Evolutionary conservation across 2,888 invertebrate species (phyloP).

Genomic region (Drepana falcataria): DNA sequence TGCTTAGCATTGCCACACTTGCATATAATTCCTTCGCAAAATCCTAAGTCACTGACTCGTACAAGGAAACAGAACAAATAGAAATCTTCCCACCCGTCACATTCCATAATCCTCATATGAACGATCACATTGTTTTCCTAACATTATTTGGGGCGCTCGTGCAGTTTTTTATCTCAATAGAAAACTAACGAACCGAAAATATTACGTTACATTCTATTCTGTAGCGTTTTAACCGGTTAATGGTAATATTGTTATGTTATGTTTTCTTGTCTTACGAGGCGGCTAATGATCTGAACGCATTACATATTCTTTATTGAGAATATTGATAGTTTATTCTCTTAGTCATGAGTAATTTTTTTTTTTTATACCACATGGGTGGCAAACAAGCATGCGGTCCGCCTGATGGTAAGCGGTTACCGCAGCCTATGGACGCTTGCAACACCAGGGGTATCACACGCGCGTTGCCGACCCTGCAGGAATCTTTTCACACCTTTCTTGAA

Average conservation of each 20-base stretch:
- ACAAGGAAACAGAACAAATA: neutral
- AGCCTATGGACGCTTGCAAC: too few species aligned
- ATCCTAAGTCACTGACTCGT: neutral
- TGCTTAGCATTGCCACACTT: too few species aligned
- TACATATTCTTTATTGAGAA: too few species aligned
- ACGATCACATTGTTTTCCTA: constrained; percentile 26
- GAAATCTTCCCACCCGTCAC: neutral
- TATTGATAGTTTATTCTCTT: too few species aligned
- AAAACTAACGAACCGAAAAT: constrained; percentile 3
- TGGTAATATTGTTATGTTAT: neutral
- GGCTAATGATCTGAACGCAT: neutral
- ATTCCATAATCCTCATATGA: constrained; percentile 23
- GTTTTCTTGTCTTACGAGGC: neutral
- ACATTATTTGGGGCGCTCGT: neutral
- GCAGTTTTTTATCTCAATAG: constrained; percentile 5
- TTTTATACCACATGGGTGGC: too few species aligned
- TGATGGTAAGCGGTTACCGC: too few species aligned
- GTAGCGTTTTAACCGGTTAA: neutral
- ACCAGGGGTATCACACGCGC: too few species aligned
- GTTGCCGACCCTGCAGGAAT: too few species aligned
- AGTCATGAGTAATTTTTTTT: too few species aligned
- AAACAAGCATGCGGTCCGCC: too few species aligned
- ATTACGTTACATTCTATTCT: neutral
- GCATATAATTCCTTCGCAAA: neutral
- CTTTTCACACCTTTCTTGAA: too few species aligned